Evolutionary conservation across 2,797 vertebrate species (phyloP).

Genomic region (Emys orbicularis): DNA sequence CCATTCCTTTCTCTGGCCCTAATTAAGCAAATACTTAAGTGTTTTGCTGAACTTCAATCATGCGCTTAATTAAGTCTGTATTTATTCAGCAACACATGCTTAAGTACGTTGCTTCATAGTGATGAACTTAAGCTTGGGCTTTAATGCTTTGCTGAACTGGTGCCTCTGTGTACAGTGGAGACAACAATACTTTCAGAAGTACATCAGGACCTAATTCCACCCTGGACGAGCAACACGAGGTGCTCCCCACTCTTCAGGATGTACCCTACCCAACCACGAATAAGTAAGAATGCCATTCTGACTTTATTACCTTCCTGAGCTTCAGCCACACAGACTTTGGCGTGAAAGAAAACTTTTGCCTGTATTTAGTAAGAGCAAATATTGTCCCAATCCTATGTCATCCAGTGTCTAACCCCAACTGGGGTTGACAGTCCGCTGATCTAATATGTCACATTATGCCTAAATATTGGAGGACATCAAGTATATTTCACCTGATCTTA

Average conservation of each 20-base stretch:
- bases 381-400: neutral
- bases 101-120: fast-evolving
- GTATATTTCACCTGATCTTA: neutral
- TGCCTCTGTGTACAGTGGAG: fast-evolving
- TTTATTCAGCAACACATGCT: neutral
- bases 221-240: neutral
- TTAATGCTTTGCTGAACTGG: neutral
- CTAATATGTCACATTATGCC: neutral
- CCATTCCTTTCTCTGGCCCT: neutral
- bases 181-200: neutral
- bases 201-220: neutral
- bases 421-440: neutral
- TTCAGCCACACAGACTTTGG: neutral
- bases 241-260: neutral
- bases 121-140: neutral
- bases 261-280: neutral
- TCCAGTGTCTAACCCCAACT: neutral
- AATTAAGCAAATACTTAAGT: neutral
- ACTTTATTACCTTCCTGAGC: neutral
- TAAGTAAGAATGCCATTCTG: neutral
- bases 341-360: neutral
- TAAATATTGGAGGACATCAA: neutral
- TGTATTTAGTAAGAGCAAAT: fast-evolving
- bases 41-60: neutral
- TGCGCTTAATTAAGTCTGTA: neutral